Percentiles rank a stretch among this genome's conserved stretches.
phyloP scores from a whole-genome alignment of 2,113 vertebrate genomes.

The Nanorana parkeri region DNA sequence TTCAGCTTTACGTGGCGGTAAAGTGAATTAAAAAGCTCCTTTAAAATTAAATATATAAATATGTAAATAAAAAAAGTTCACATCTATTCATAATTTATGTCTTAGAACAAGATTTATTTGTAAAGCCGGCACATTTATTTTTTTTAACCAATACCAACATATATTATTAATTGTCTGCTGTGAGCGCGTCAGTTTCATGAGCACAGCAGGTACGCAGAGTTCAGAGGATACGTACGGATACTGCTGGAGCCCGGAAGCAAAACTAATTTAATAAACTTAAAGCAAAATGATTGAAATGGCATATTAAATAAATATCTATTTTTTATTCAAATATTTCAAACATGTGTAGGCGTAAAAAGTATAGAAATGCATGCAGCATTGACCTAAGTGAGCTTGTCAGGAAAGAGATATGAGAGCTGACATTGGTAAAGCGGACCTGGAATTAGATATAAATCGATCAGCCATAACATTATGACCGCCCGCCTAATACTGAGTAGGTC shows the following conservation, averaged over 20 bases:
- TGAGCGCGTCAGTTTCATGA: neutral
- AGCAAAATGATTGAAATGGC: too few species aligned
- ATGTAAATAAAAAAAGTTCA: neutral
- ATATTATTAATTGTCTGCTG: conserved; percentile 11
- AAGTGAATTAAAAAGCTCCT: too few species aligned
- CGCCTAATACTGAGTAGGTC: too few species aligned
- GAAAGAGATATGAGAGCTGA: too few species aligned
- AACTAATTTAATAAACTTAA: conserved; percentile 14
- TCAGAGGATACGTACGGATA: neutral
- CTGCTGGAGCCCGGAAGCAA: neutral
- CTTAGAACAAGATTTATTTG: neutral
- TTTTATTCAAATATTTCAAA: conserved; percentile 10
- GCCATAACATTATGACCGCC: too few species aligned
- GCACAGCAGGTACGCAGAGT: neutral
- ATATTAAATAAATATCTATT: neutral
- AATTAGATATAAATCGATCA: too few species aligned
- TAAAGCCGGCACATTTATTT: neutral
- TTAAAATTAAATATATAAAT: too few species aligned
- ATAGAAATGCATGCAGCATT: too few species aligned
- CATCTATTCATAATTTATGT: neutral
- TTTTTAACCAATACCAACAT: neutral
- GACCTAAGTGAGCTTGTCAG: too few species aligned
- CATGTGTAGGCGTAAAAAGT: too few species aligned
- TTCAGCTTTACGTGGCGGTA: too few species aligned
- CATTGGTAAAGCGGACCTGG: too few species aligned